These are phyloP conservation scores for Spisula subtruncata DNA, from an alignment of 2,888 invertebrate genomes.

Conservation along the genomic window DNA sequence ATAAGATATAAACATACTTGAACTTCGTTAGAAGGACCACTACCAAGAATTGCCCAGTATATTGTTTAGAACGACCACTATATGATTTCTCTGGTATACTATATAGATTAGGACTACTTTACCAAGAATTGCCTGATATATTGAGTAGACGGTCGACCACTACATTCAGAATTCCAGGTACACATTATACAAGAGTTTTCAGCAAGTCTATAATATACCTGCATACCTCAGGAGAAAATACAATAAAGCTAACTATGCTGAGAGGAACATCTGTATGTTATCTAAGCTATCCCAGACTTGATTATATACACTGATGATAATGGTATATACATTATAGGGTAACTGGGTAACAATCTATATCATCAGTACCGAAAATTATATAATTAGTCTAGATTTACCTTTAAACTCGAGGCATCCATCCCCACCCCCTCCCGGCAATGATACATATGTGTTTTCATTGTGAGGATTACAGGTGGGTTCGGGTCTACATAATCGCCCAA, in stretches of 20 bases:
- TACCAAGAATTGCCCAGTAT: no score
- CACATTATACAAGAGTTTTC: background rate
- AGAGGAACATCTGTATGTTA: background rate
- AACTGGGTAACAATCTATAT: background rate
- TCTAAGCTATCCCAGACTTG: background rate
- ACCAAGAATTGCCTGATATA: no score
- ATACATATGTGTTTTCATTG: no score
- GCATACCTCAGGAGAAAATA: conserved; percentile 18
- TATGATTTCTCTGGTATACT: no score
- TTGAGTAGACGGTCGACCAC: no score
- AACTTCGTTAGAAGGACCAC: background rate
- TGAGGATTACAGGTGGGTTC: no score
- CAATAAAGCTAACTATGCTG: conserved; percentile 15
- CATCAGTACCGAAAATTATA: background rate
- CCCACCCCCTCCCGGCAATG: no score
- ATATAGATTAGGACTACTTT: no score
- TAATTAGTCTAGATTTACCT: background rate
- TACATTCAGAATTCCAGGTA: no score
- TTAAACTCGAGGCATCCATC: background rate
- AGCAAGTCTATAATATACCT: conserved; percentile 22
- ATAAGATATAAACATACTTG: conserved; percentile 18
- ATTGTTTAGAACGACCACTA: no score
- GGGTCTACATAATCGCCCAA: no score
- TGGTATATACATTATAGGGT: background rate
- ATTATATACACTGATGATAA: background rate